Evolutionary conservation across 2,113 vertebrate genomes (phyloP).

Genomic region (Gobio gobio): DNA sequence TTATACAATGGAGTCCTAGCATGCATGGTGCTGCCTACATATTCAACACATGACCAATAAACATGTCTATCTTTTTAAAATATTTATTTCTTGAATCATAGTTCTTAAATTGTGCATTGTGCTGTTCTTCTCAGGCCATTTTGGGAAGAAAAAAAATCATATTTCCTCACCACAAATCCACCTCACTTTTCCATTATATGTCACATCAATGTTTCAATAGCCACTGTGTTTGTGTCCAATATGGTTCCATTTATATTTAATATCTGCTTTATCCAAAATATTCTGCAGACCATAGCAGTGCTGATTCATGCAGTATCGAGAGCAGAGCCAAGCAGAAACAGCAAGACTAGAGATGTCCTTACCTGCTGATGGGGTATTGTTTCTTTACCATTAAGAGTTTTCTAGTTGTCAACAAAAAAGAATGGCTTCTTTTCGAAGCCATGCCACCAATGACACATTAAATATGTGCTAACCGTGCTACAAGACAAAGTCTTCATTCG

Average conservation of each 20-base stretch:
- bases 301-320: constrained; percentile 17
- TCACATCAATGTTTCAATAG: constrained; percentile 73
- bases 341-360: neutral
- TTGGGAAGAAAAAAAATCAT: neutral
- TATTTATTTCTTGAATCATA: neutral
- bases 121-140: neutral
- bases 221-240: constrained; percentile 73
- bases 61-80: neutral
- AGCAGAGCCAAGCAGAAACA: constrained; percentile 2
- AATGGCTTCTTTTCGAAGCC: constrained; percentile 20
- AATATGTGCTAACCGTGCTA: neutral
- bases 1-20: neutral
- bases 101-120: neutral
- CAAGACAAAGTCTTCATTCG: neutral
- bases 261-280: constrained; percentile 54
- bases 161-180: neutral
- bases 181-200: constrained; percentile 71
- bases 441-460: constrained; percentile 20
- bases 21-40: neutral
- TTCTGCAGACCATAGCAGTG: constrained; percentile 20
- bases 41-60: neutral
- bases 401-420: neutral
- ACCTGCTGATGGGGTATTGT: neutral
- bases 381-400: neutral
- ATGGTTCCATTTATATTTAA: constrained; percentile 72